Conservation (phyloP, 1,140 invertebrate genomes). For the Thaumatotibia leucotreta region DNA sequence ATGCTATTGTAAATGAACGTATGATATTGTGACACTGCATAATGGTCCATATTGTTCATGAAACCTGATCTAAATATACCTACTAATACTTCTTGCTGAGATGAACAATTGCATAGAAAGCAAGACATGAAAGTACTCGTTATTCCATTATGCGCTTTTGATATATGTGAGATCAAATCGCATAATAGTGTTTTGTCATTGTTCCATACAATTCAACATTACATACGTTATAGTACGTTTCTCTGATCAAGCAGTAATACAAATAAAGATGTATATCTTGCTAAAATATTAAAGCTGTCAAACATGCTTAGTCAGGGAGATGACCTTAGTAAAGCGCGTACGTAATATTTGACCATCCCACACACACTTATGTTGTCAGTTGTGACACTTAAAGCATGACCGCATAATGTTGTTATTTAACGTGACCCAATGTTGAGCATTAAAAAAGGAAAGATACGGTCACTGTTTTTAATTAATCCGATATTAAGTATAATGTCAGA, state of each 20-base stretch:
- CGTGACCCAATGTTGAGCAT: background rate
- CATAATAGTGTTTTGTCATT: background rate
- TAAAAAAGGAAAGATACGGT: background rate
- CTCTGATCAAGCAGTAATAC: too few relatives aligned
- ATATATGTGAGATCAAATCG: constrained; percentile 7
- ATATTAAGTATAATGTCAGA: too few relatives aligned
- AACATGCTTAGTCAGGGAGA: background rate
- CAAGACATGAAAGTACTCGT: constrained; percentile 1
- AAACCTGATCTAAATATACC: background rate
- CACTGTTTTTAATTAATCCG: background rate
- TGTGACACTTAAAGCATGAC: background rate
- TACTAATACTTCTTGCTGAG: background rate
- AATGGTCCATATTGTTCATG: background rate
- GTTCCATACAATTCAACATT: background rate
- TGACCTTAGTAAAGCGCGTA: background rate
- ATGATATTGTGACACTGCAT: background rate
- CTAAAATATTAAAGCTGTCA: background rate
- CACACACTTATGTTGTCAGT: background rate
- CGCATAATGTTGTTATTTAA: background rate
- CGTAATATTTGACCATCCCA: constrained; percentile 4
- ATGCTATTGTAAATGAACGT: background rate
- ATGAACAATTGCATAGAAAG: constrained; percentile 11
- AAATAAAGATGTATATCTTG: too few relatives aligned
- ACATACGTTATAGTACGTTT: too few relatives aligned
- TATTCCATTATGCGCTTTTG: constrained; percentile 7